phyloP scores from a whole-genome alignment of 2,113 vertebrate genomes.

The Apteryx mantelli region DNA sequence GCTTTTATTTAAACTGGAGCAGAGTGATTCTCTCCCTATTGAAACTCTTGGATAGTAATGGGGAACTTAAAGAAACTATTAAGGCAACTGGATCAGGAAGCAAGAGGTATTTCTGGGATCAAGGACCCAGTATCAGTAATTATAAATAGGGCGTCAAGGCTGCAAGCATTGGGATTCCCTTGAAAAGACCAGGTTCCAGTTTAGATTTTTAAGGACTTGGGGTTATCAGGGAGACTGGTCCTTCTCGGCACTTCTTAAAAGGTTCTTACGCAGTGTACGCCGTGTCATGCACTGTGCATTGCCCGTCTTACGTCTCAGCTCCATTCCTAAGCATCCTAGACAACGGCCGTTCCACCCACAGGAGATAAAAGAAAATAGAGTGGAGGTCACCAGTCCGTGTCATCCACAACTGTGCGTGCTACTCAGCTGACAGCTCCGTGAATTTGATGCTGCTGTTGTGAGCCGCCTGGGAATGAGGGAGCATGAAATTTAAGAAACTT shows the following conservation, averaged over 20 bases:
- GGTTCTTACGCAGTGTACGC: neutral
- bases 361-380: neutral
- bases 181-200: neutral
- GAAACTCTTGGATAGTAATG: neutral
- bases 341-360: neutral
- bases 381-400: neutral
- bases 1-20: neutral
- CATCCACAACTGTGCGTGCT: neutral
- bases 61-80: too few relatives aligned
- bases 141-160: neutral
- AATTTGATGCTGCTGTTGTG: neutral
- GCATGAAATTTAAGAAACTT: neutral
- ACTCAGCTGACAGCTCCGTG: neutral
- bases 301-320: neutral
- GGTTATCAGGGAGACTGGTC: neutral
- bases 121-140: accelerated
- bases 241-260: neutral
- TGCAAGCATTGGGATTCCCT: neutral
- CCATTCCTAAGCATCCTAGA: accelerated
- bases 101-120: neutral
- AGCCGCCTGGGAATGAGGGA: neutral
- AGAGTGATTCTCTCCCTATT: neutral
- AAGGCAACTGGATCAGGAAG: neutral
- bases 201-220: neutral
- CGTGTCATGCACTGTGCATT: accelerated